phyloP scores from a whole-genome alignment of 2,797 vertebrate genomes.

The Uromys caudimaculatus region DNA sequence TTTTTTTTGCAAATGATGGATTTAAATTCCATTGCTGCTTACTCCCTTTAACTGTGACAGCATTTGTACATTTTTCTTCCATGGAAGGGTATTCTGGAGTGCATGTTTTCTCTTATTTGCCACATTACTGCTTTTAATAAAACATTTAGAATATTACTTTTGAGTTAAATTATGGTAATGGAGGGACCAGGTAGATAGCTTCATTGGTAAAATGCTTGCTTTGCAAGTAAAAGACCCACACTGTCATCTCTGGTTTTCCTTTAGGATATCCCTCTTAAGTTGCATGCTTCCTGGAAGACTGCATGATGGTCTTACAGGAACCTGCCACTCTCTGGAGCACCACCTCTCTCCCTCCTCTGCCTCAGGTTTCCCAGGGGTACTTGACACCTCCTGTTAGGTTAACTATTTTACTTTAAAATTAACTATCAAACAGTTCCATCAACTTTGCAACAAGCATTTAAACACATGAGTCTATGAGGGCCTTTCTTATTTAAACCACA shows the following conservation, averaged over 20 bases:
- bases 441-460: not conserved
- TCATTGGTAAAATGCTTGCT: not conserved
- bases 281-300: not conserved
- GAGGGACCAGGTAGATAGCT: not conserved
- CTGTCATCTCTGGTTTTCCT: not conserved
- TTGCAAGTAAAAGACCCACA: not conserved
- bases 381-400: not conserved
- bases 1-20: not conserved
- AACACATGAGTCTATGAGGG: not conserved
- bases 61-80: not conserved
- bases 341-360: not conserved
- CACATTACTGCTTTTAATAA: not conserved
- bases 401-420: not conserved
- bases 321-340: not conserved
- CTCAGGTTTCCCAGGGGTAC: not conserved
- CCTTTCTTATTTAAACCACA: not conserved
- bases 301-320: not conserved
- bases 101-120: not conserved
- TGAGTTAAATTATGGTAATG: not conserved
- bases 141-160: not conserved
- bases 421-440: not conserved
- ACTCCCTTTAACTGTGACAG: not conserved
- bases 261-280: not conserved
- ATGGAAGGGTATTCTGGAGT: not conserved
- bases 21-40: not conserved